Evolutionary conservation across 2,888 invertebrate genomes (phyloP), one percentile per base, ranked within the genome.

Genomic region (Meteorus colon): DNA sequence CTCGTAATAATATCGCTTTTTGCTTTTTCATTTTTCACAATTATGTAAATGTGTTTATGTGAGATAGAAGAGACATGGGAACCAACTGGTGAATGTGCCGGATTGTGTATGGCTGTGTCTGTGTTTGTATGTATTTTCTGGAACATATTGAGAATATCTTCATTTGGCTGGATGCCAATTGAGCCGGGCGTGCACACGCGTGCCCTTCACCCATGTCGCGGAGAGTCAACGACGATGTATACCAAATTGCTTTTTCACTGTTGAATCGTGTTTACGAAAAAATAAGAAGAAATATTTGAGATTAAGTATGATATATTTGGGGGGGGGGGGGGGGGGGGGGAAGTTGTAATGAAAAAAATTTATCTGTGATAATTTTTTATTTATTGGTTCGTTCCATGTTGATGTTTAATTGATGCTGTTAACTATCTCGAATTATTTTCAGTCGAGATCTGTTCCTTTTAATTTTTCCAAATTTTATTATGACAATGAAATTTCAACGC

Each of bases 111-210:
- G 8, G n/a, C 3, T 19, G 8, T 24, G 19, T 55, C 5, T 24
- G n/a, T 55, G n/a, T 48, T 4, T 48, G 16, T 48, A 4, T 48
- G n/a, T 48, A 77, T 80, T 79, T 82, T 81, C 80, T 82, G 85
- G 84, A 37, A 86, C 87, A 19, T 19, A 86, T 88, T 86, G 86
- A 86, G 85, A 86, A 86, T 86, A 84, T 86, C 85, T 84, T 86
- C 82, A 85, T 86, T 87, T 88, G 89, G 89, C 87, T 16, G n/a
- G 8, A 63, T 59, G 83, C 88, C 89, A 89, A 89, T 87, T 88
- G 88, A 88, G 86, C 84, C 84, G 79, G 80, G 48, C 65, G 55
- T 19, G 55, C 19, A 60, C 60, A 59, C 60, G 68, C 67, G 71
- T 87, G 88, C 88, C 88, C 87, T 88, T 89, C 87, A 86, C 84